Conservation (phyloP, 2,888 invertebrate species). For the Drosophila borborema region DNA sequence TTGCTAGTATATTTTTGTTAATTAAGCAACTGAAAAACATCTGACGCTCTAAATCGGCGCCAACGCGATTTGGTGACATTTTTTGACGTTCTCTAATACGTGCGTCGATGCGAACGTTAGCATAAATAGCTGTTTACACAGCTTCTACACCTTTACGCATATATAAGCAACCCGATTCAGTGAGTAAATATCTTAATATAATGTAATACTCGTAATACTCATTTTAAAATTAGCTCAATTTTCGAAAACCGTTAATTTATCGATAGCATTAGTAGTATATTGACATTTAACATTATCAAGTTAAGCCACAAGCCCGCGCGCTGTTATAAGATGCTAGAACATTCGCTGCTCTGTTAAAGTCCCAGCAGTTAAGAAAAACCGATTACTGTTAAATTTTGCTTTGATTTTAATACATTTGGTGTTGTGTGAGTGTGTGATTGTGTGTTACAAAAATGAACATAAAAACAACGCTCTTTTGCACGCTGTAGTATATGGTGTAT, state of each 20-base stretch:
- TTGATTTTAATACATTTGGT: constrained; percentile 73
- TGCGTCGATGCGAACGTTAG: constrained; percentile 1
- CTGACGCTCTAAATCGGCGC: constrained; percentile 25
- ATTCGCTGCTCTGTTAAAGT: background rate
- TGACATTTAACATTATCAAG: constrained; percentile 1
- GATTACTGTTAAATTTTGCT: constrained; percentile 48
- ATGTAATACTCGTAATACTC: background rate
- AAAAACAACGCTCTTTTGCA: constrained; percentile 63
- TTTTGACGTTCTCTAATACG: constrained; percentile 10
- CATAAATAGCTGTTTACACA: constrained; percentile 1
- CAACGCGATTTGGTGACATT: constrained; percentile 22
- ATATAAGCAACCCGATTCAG: background rate
- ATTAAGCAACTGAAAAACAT: constrained; percentile 57
- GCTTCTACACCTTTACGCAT: too few species aligned
- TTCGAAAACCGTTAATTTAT: background rate
- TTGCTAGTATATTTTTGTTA: constrained; percentile 39
- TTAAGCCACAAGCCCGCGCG: background rate
- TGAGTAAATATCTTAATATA: background rate
- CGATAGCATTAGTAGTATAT: constrained; percentile 12
- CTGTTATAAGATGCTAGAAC: background rate
- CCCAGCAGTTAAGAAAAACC: background rate
- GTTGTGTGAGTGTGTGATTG: constrained; percentile 46
- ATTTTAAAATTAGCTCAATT: background rate
- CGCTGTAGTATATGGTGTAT: constrained; percentile 44
- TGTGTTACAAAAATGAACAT: constrained; percentile 72